Evolutionary conservation across 2,888 invertebrate species (phyloP).

Genomic region (Crossocerus cetratus): DNA sequence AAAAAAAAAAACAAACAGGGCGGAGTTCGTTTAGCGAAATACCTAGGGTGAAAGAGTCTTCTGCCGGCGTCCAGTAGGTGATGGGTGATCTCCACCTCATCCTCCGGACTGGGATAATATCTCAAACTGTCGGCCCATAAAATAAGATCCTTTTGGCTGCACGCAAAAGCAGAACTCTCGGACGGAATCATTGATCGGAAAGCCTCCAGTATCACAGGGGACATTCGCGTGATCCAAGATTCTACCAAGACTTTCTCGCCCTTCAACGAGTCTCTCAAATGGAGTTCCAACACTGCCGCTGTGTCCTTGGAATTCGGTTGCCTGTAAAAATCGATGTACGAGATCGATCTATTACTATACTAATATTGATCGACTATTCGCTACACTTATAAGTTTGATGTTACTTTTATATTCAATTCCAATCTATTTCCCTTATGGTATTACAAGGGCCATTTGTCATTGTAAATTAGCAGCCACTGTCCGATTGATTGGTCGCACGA

Average conservation of each 20-base stretch:
- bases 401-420: too few relatives aligned
- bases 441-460: too few relatives aligned
- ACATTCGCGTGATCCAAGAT: conserved; percentile 66
- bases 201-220: conserved; percentile 63
- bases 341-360: too few relatives aligned
- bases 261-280: conserved; percentile 62
- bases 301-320: conserved; percentile 62
- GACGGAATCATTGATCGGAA: conserved; percentile 54
- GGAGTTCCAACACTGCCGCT: conserved; percentile 65
- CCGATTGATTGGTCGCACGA: too few relatives aligned
- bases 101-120: conserved; percentile 66
- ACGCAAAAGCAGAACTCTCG: conserved; percentile 48
- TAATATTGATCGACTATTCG: too few relatives aligned
- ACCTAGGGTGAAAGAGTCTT: conserved; percentile 67
- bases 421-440: too few relatives aligned
- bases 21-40: neutral
- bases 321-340: too few relatives aligned
- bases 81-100: conserved; percentile 55
- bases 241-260: conserved; percentile 50
- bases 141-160: conserved; percentile 68
- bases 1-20: neutral
- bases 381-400: too few relatives aligned
- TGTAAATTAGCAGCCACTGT: too few relatives aligned
- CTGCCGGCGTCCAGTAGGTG: conserved; percentile 66
- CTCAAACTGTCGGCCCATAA: conserved; percentile 67